Conservation (phyloP, 2,113 vertebrate genomes). For the Cariama cristata region DNA sequence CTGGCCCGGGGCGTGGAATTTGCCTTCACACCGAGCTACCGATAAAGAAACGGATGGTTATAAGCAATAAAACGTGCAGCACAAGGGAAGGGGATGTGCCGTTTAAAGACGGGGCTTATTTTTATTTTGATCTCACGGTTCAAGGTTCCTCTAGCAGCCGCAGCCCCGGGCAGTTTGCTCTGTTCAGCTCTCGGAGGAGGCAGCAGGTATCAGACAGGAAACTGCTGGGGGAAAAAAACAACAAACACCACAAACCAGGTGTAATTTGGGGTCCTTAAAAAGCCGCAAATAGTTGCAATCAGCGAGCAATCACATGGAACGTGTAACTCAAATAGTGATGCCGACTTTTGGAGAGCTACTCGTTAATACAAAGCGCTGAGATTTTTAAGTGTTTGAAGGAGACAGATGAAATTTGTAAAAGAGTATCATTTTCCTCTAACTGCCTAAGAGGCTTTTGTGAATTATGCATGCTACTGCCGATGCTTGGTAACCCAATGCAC, state of each 20-base stretch:
- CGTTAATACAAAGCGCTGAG: background rate
- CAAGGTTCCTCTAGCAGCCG: background rate
- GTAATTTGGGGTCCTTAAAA: background rate
- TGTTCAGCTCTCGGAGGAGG: background rate
- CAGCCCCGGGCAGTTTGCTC: background rate
- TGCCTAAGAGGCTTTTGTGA: background rate
- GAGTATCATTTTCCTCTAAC: background rate
- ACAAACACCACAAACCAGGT: no score
- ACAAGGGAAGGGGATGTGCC: background rate
- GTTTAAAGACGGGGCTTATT: background rate
- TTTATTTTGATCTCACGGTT: background rate
- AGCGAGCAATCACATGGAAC: background rate
- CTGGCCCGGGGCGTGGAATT: background rate
- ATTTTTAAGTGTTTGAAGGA: background rate
- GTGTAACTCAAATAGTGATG: fast-evolving
- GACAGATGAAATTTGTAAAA: background rate
- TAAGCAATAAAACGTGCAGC: background rate
- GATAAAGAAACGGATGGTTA: background rate
- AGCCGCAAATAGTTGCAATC: background rate
- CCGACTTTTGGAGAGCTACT: background rate
- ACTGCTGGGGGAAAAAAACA: background rate
- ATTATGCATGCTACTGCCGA: background rate
- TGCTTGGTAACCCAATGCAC: background rate
- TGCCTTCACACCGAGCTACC: background rate
- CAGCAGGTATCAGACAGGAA: background rate